These are phyloP conservation scores for Crenichthys baileyi DNA, from an alignment of 2,797 vertebrate species.

Conservation along the genomic window DNA sequence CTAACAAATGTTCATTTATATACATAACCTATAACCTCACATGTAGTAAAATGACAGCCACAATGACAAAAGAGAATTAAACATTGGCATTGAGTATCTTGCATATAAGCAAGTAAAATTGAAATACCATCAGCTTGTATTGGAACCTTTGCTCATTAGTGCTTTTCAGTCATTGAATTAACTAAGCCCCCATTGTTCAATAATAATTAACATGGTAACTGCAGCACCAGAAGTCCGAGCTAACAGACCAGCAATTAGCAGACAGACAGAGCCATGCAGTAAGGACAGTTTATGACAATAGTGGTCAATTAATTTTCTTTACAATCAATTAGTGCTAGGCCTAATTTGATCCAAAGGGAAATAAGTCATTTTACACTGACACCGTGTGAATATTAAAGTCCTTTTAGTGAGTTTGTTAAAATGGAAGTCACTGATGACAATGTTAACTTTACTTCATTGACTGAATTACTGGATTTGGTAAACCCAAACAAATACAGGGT, in stretches of 20 bases:
- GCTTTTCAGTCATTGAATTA: constrained; percentile 76
- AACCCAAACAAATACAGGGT: not conserved
- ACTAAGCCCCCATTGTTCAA: constrained; percentile 70
- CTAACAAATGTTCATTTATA: constrained; percentile 25
- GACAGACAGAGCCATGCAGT: constrained; percentile 54
- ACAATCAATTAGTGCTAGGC: constrained; percentile 72
- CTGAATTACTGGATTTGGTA: constrained; percentile 6
- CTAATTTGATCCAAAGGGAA: constrained; percentile 71
- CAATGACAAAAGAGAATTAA: constrained; percentile 24
- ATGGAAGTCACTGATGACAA: constrained; percentile 15
- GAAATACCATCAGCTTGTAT: constrained; percentile 63
- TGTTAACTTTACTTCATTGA: constrained; percentile 11
- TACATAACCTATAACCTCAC: constrained; percentile 21
- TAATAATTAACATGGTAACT: constrained; percentile 79
- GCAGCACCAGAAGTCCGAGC: constrained; percentile 64
- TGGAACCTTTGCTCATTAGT: constrained; percentile 70
- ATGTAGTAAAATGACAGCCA: constrained; percentile 22
- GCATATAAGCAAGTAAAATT: constrained; percentile 45
- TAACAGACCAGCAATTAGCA: constrained; percentile 74
- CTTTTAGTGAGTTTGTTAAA: constrained; percentile 49
- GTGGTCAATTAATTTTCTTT: constrained; percentile 79
- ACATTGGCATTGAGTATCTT: constrained; percentile 40
- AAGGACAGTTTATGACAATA: constrained; percentile 67
- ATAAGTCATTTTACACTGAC: constrained; percentile 54
- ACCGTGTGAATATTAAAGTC: constrained; percentile 48